Percentiles rank a stretch among this genome's conserved stretches.
Evolutionary conservation across 2,888 invertebrate genomes (phyloP).

Genomic region (Slavum lentiscoides): DNA sequence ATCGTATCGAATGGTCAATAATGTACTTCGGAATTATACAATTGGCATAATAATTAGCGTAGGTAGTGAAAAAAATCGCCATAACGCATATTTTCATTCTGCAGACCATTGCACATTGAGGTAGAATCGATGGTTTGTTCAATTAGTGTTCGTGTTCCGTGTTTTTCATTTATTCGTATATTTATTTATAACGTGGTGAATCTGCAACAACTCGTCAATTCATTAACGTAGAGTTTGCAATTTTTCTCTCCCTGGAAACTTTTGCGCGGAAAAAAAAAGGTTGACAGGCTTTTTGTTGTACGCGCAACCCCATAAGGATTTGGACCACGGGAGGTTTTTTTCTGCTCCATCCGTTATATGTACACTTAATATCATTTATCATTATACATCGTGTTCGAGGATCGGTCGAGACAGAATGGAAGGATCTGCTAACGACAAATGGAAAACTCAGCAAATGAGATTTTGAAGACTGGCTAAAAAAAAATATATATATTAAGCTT

Average conservation of each 20-base stretch:
- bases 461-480: conserved; percentile 37
- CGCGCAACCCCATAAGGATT: conserved; percentile 32
- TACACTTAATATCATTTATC: conserved; percentile 51
- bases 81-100: not conserved
- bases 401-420: conserved; percentile 25
- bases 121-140: not conserved
- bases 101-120: not conserved
- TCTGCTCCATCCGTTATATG: conserved; percentile 13
- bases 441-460: conserved; percentile 47
- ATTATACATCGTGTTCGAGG: conserved; percentile 38
- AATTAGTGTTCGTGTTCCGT: not conserved
- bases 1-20: too few relatives aligned
- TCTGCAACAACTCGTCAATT: conserved; percentile 29
- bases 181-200: conserved; percentile 1
- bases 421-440: conserved; percentile 49
- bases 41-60: not conserved
- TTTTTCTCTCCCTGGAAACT: conserved; percentile 23
- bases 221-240: conserved; percentile 26
- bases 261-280: conserved; percentile 28
- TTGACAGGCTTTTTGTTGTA: conserved; percentile 36
- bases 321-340: conserved; percentile 1
- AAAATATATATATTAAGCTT: conserved; percentile 10
- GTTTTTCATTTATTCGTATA: not conserved
- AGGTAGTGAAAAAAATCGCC: not conserved
- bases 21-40: not conserved